Evolutionary conservation across 2,888 invertebrate genomes (phyloP).

Genomic region (Orthosia incerta): DNA sequence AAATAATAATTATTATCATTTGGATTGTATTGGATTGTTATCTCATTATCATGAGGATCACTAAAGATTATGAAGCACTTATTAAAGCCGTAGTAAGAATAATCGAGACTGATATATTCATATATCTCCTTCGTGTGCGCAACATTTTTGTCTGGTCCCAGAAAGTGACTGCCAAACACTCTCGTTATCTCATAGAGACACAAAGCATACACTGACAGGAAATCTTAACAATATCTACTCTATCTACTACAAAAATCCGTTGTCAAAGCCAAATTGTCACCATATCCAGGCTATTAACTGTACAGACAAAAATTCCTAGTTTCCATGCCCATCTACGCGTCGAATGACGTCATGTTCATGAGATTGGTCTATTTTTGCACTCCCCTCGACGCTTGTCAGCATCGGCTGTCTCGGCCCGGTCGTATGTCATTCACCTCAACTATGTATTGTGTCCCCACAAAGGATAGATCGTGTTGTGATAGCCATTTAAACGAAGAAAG

Average conservation of each 20-base stretch:
- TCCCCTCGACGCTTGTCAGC: constrained; percentile 60
- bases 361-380: constrained; percentile 72
- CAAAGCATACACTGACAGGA: too few relatives aligned
- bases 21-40: too few relatives aligned
- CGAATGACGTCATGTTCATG: constrained; percentile 54
- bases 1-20: background rate
- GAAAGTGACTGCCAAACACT: background rate
- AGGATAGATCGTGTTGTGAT: constrained; percentile 46
- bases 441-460: constrained; percentile 68
- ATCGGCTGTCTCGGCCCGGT: constrained; percentile 60
- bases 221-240: background rate
- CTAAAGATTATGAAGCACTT: background rate
- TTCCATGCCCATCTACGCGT: constrained; percentile 31
- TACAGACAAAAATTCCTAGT: constrained; percentile 21
- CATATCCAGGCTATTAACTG: background rate
- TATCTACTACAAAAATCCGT: background rate
- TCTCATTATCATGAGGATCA: too few relatives aligned
- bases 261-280: constrained; percentile 3
- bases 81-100: background rate
- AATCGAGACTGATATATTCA: background rate
- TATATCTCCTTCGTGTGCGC: background rate
- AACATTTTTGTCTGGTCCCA: background rate
- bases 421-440: constrained; percentile 75
- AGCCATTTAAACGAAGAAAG: constrained; percentile 31
- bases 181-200: background rate